These are phyloP conservation scores for Pocillopora grandis DNA, from an alignment of 92 coral and sea anemone species.

Conservation along the genomic window DNA sequence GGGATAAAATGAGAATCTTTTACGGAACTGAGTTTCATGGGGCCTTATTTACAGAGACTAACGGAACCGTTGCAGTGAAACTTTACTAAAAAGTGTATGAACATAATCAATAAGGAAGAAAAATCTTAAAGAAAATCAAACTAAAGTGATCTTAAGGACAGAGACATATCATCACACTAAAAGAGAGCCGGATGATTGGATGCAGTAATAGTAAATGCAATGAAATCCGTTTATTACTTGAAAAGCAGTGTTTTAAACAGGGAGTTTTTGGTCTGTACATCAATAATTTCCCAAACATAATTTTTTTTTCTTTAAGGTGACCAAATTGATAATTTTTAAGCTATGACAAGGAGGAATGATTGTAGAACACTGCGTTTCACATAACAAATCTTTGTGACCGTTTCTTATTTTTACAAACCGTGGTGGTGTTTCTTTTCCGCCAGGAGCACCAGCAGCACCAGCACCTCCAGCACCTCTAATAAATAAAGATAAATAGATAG, in stretches of 20 bases:
- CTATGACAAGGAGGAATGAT: not conserved
- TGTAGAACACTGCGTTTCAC: slow-evolving; percentile 19
- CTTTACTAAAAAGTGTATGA: no score
- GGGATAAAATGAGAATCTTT: no score
- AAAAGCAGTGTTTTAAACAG: slow-evolving; percentile 29
- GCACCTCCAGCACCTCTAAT: slow-evolving; percentile 46
- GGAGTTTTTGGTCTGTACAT: not conserved
- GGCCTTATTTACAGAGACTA: no score
- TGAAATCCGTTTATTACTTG: slow-evolving; percentile 16
- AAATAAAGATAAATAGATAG: not conserved
- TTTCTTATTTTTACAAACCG: slow-evolving; percentile 14
- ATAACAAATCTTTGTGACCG: slow-evolving; percentile 6
- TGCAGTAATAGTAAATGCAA: not conserved
- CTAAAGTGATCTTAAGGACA: no score
- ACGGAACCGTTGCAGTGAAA: no score
- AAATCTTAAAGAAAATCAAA: no score
- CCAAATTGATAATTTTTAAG: not conserved
- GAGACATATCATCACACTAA: no score
- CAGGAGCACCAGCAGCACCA: slow-evolving; percentile 41
- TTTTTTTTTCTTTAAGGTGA: not conserved
- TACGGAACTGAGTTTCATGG: no score
- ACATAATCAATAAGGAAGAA: no score
- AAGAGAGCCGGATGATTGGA: not conserved
- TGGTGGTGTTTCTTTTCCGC: slow-evolving; percentile 27
- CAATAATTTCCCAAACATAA: not conserved